Percentiles rank a stretch among this genome's conserved stretches.
phyloP scores from a whole-genome alignment of 2,797 vertebrate species.

The Alca torda region DNA sequence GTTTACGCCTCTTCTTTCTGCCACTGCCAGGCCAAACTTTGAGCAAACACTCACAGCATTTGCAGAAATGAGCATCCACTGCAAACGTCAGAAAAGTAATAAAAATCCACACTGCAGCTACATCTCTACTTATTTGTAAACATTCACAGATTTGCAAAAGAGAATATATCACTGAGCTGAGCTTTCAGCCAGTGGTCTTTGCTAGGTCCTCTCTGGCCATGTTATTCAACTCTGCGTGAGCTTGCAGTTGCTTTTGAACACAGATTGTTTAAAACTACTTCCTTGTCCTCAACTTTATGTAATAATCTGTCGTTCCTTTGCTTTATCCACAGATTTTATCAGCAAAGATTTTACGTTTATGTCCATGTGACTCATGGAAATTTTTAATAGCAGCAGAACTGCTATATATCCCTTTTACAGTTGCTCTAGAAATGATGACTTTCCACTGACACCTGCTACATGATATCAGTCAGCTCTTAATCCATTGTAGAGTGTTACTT shows the following conservation, averaged over 20 bases:
- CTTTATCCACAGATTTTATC: not conserved
- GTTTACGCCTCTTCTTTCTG: not conserved
- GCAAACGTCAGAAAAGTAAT: not conserved
- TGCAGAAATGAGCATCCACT: not conserved
- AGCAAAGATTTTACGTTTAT: not conserved
- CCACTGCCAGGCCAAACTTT: not conserved
- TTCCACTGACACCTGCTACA: constrained; percentile 10
- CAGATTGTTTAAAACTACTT: not conserved
- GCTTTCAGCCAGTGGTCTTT: not conserved
- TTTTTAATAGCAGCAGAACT: not conserved
- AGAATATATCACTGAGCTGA: not conserved
- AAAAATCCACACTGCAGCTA: not conserved
- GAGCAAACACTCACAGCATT: not conserved
- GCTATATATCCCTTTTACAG: not conserved
- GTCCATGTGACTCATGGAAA: not conserved
- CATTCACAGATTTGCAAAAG: not conserved
- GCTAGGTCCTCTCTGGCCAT: accelerated
- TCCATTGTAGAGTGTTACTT: not conserved
- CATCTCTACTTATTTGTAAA: not conserved
- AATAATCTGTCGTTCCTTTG: not conserved
- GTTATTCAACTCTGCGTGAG: not conserved
- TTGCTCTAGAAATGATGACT: not conserved
- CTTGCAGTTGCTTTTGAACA: not conserved
- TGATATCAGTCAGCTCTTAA: constrained; percentile 14
- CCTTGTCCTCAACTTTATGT: not conserved